Evolutionary conservation across 2,113 vertebrate genomes (phyloP), one percentile per base, ranked within the genome.

Genomic region (Corvus hawaiiensis): DNA sequence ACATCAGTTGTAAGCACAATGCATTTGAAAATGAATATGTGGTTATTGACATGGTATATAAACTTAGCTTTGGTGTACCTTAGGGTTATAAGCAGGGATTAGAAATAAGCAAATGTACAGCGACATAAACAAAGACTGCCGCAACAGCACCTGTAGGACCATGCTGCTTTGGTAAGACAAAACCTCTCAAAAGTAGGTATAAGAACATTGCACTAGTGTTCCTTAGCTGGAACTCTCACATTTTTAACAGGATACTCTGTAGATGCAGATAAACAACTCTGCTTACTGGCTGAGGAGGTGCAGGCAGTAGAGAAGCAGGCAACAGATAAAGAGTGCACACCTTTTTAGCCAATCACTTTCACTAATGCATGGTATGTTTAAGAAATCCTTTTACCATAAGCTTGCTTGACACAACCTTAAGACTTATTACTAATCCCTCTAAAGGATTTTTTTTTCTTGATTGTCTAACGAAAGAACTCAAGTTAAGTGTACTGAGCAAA

Each of bases 351-450:
- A 88, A 63, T 37, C 90, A 86, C 94, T 95, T 97, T 95, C 93
- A 71, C 95, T 96, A 77, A 80, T 63, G n/a, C 92, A 56, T 88
- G 90, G 72, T 88, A 91, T 58, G 89, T 95, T 93, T 97, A 89
- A 92, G 69, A 96, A 97, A 98, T 98, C 97, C 95, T 96, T 97
- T 98, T 98, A 98, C 94, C 92, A 71, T 98, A 98, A 98, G 96
- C 97, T 97, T 93, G 83, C 96, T 97, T 98, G 94, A 88, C 90
- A 88, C 93, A 93, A 94, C 85, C 91, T 95, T 87, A 91, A 95
- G 94, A 77, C 79, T 91, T 92, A 79, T 93, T 91, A 79, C 78
- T 96, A 96, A 96, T 93, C 92, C 93, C 33, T 86, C 81, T 69
- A 87, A 88, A 87, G 35, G 81, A 49, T 71, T 93, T 91, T 72